Base-by-base conservation (phyloP, 1,140 invertebrate species). In the Macrosteles quadrilineatus region DNA sequence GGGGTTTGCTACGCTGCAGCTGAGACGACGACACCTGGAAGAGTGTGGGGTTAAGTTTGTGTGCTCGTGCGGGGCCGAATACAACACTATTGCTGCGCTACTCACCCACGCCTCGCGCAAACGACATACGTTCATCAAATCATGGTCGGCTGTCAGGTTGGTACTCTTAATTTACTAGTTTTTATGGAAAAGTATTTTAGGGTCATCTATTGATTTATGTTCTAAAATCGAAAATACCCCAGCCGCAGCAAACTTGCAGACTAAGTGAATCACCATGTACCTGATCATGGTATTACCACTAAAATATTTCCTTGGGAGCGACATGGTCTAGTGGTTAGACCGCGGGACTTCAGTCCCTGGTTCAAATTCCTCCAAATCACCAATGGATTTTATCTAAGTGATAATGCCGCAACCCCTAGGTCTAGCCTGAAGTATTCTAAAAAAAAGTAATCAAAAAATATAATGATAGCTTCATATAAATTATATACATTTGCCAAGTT, bases 31-130 rank as follows among this genome's bases (percentile, higher is more conserved):
- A 23, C 63, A 66, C 27, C 25, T 66, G 36, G 36, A 66, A 2
- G 32, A 66, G 40, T 66, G 63, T 43, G 63, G 63, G 21, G n/a
- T 66, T 11, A 66, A 66, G 32, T 66, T 66, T 43, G 63, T 45
- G 17, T 66, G 63, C 21, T 66, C 63, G 3, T 66, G 63, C 27
- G 23, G 32, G 3, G 63, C 40, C 1, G 63, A 66, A 21, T 66
- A 66, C 21, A 66, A 43, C 32, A 66, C 32, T 14, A 29, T 66
- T 1, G 9, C 32, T 3, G 63, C 63, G 2, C 23, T 66, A 19
- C 29, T 66, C 17, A 66, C 32, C 1, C 63, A 66, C 21, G 63
- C 63, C 11, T 23, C 36, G 1, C n/a, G 63, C 1, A 66, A 66
- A 21, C n/a, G 23, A 1, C 63, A 66, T 27, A 66, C 63, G 29